Percentiles rank a stretch among this genome's conserved stretches.
Evolutionary conservation across 2,888 invertebrate genomes (phyloP).

Genomic region (Lepidocyrtinus sp.): DNA sequence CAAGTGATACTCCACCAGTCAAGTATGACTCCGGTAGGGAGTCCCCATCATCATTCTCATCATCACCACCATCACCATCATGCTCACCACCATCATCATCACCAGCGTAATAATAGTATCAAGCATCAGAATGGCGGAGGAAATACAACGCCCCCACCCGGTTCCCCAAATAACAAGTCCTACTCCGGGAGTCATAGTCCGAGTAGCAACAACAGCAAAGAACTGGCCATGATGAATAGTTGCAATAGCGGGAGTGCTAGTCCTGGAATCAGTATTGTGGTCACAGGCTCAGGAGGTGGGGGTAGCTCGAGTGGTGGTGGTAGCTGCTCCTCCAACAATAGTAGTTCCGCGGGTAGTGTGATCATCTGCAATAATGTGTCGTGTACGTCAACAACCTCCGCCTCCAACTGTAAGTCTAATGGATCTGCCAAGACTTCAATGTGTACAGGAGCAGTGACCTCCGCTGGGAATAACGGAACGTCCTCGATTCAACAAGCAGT

Average conservation of each 20-base stretch:
- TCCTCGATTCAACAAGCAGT: constrained; percentile 43
- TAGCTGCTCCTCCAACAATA: constrained; percentile 37
- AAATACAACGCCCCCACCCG: constrained; percentile 22
- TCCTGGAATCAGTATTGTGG: constrained; percentile 39
- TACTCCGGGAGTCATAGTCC: constrained; percentile 34
- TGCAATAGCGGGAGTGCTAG: constrained; percentile 38
- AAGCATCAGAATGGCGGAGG: constrained; percentile 59
- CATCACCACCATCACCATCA: constrained; percentile 61
- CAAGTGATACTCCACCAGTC: constrained; percentile 38
- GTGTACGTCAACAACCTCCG: constrained; percentile 3
- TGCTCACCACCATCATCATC: constrained; percentile 54
- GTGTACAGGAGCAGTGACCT: background rate
- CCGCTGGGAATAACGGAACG: constrained; percentile 41
- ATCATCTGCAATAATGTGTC: constrained; percentile 44
- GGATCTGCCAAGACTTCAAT: constrained; percentile 41
- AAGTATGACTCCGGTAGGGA: constrained; percentile 43
- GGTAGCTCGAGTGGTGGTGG: background rate
- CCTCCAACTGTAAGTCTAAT: constrained; percentile 42
- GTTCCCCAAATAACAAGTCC: constrained; percentile 32
- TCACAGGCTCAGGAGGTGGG: constrained; percentile 23
- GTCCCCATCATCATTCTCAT: constrained; percentile 46
- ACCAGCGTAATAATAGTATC: constrained; percentile 61
- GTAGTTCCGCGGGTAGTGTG: constrained; percentile 28
- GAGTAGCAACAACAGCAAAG: constrained; percentile 56
- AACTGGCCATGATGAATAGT: constrained; percentile 53